phyloP scores from a whole-genome alignment of 2,888 invertebrate genomes.

The Synergus japonicus region DNA sequence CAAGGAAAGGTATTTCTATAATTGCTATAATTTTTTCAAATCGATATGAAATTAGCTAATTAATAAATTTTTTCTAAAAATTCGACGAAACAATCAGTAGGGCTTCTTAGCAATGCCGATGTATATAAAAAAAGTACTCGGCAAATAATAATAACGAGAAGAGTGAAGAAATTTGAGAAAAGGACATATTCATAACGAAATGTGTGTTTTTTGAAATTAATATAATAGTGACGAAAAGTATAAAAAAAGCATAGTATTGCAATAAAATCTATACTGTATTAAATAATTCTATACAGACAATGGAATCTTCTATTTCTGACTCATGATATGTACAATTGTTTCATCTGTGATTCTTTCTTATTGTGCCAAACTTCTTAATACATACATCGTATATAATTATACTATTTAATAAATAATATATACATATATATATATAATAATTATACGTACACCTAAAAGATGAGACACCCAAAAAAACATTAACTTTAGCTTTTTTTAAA shows the following conservation, averaged over 20 bases:
- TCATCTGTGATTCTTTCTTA: constrained; percentile 76
- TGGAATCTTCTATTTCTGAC: constrained; percentile 49
- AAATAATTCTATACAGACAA: constrained; percentile 31
- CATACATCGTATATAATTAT: constrained; percentile 53
- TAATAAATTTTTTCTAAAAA: constrained; percentile 5
- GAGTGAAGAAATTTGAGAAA: constrained; percentile 10
- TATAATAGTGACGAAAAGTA: constrained; percentile 38
- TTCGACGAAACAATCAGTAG: constrained; percentile 15
- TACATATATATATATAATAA: constrained; percentile 50
- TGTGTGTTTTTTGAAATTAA: too few species aligned
- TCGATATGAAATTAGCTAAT: not conserved
- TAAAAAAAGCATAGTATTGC: constrained; percentile 32
- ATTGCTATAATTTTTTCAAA: too few species aligned
- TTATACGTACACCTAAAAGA: constrained; percentile 50
- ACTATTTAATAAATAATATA: constrained; percentile 44
- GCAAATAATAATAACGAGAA: not conserved
- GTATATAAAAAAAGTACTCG: constrained; percentile 1
- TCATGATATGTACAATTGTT: constrained; percentile 75
- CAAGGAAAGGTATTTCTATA: too few species aligned
- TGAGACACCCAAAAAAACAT: not conserved
- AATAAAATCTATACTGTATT: constrained; percentile 32
- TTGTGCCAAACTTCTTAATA: constrained; percentile 74
- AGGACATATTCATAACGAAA: too few species aligned
- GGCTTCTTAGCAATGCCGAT: not conserved
- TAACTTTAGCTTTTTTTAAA: not conserved